A percentile compares a stretch with the other conserved stretches of the same genome.
Evolutionary conservation across 35 echinoderm and acorn worm genomes (phyloP).

Genomic region (Hemicentrotus pulcherrimus): DNA sequence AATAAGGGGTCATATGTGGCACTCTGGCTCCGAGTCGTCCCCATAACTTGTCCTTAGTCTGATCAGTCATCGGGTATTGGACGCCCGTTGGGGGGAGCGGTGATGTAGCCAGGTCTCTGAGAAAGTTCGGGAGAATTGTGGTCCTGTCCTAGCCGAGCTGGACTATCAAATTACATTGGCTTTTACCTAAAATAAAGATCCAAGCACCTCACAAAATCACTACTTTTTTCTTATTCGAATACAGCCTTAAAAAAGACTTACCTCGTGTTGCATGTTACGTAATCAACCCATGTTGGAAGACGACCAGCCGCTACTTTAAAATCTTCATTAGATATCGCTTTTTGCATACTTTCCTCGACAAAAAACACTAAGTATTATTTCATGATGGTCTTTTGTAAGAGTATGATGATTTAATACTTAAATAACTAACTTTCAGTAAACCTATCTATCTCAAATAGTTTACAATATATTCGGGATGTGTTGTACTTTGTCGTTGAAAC

Average conservation of each 20-base stretch:
- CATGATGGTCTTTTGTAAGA: neutral
- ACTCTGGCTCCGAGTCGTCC: neutral
- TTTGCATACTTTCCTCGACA: neutral
- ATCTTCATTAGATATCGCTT: conserved; percentile 1
- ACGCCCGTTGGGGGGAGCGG: neutral
- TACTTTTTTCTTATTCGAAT: neutral
- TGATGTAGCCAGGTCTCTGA: neutral
- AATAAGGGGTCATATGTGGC: neutral
- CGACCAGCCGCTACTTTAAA: neutral
- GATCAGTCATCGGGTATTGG: neutral
- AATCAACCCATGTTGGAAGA: neutral
- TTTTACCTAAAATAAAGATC: neutral
- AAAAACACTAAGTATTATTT: neutral
- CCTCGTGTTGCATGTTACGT: neutral
- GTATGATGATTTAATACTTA: neutral
- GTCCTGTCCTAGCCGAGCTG: neutral
- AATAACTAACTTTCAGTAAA: neutral
- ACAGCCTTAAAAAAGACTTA: neutral
- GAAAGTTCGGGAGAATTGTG: neutral
- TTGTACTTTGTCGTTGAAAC: neutral
- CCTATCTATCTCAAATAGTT: neutral
- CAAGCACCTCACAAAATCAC: neutral
- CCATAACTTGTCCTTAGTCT: neutral
- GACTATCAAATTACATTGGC: neutral
- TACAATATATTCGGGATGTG: neutral